Base-by-base conservation (phyloP, 2,888 invertebrate genomes). In the Tenthredo distinguenda region DNA sequence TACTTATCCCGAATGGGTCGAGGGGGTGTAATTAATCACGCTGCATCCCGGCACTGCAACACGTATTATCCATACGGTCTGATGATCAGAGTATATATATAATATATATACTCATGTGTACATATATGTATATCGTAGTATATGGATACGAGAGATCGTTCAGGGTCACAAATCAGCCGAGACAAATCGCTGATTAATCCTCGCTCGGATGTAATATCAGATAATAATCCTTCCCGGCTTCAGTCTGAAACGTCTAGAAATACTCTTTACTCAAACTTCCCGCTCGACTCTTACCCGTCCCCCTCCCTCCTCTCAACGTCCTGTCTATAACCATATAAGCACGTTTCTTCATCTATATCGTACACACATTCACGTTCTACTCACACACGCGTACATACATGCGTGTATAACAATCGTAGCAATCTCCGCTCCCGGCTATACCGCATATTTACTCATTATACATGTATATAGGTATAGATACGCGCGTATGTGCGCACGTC, bases 141-240 rank as follows among this genome's bases (percentile, higher is more conserved):
- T 40, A 47, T 43, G 34, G 37, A 37, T 26, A 68, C 68, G 65
- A 81, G 83, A 68, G 65, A 83, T 68, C 68, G 83, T 83, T 89
- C 88, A 89, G 88, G 88, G 87, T 86, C 85, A 86, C 87, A 87
- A 89, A 89, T 89, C 88, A 88, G 85, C 86, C 87, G 87, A 85
- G 87, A 88, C 89, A 87, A 89, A 89, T 89, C 86, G 87, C 85
- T 89, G 89, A 89, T 89, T 89, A 89, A 89, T 89, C 87, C 87
- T 86, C 87, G 47, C 77, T 86, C 68, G 68, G 83, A 83, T 83
- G 68, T 71, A 83, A 83, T 83, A 83, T 83, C 83, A 83, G 68
- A 83, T 83, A 83, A 83, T 83, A 83, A 83, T 83, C 68, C 47
- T 31, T 62, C 21, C 40, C 43, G n/a, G 81, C 21, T 81, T 12